Conservation (phyloP, 2,113 vertebrate genomes). For the Felis chaus region DNA sequence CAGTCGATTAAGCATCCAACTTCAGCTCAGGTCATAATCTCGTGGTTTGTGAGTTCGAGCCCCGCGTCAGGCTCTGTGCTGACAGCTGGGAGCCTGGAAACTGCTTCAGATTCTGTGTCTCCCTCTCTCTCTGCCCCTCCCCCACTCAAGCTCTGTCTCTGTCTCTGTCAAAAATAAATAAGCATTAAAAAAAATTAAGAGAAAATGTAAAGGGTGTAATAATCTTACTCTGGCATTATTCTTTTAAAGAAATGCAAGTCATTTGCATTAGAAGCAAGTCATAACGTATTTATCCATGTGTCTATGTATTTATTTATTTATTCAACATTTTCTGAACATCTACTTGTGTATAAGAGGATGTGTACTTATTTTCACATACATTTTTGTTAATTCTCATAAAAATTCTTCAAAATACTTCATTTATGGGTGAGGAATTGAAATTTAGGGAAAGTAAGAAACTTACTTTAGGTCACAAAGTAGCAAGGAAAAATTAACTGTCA, state of each 20-base stretch:
- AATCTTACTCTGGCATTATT: background rate
- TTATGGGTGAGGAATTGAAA: background rate
- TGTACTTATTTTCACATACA: background rate
- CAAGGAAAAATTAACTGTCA: background rate
- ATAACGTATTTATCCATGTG: background rate
- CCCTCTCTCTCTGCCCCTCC: too few relatives aligned
- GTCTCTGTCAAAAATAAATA: too few relatives aligned
- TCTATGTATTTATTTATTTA: background rate
- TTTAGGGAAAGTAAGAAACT: background rate
- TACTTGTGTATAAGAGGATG: background rate
- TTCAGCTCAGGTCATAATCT: too few relatives aligned
- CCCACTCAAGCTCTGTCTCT: too few relatives aligned
- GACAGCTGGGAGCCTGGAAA: too few relatives aligned
- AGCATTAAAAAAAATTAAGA: too few relatives aligned
- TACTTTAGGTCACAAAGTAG: background rate
- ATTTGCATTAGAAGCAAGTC: background rate
- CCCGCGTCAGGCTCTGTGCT: rapidly evolving
- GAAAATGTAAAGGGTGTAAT: background rate
- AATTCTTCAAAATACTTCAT: background rate
- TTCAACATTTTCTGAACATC: background rate
- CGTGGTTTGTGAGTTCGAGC: too few relatives aligned
- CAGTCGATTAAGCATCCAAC: too few relatives aligned
- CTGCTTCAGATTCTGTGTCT: too few relatives aligned
- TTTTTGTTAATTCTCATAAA: background rate
- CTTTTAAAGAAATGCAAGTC: background rate